Base-by-base conservation (phyloP, 1,140 invertebrate species). In the Zaprionus vittiger region DNA sequence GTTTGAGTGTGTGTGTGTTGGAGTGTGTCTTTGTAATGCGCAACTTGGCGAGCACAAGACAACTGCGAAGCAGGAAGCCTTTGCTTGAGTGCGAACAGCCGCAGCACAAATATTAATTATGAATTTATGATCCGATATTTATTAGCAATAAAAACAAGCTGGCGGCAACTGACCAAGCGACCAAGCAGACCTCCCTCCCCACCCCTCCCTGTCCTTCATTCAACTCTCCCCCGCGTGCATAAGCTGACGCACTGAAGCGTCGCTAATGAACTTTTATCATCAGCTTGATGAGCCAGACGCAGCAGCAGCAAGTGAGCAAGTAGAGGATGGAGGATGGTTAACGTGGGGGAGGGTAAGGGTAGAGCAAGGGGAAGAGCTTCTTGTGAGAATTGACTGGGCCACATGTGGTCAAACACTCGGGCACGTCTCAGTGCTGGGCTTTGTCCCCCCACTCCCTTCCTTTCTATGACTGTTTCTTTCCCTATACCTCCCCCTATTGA, bases 121-220 rank as follows among this genome's bases (percentile, higher is more conserved):
- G 81, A 90, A 90, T 90, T 90, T 90, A 90, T 90, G 85, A 77
- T 77, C 71, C 76, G 79, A 90, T 89, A 89, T 85, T 89, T 89
- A 89, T 89, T 81, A 67, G 75, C 75, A 76, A 89, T 89, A 89
- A 89, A 85, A 64, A 34, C 85, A 87, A 90, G 85, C 85, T 77
- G 85, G 79, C 85, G 81, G 63, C 62, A 37, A 56, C 75, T 73
- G 49, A 66, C 66, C 72, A 63, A 79, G n/a, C 73, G 57, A 28
- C 26, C 26, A 28, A 28, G 26, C 5, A 7, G 28, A 28, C 6
- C 73, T 14, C 41, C 77, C 22, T 61, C 60, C 52, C 52, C 54
- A 31, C 22, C 12, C 63, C 2, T 22, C 22, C 38, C 62, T 20
- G 64, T 59, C 49, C 54, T 52, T 14, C 44, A 15, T 34, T 11